These are phyloP conservation scores for Leptopterna dolabrata DNA, from an alignment of 2,888 invertebrate species.

Conservation along the genomic window DNA sequence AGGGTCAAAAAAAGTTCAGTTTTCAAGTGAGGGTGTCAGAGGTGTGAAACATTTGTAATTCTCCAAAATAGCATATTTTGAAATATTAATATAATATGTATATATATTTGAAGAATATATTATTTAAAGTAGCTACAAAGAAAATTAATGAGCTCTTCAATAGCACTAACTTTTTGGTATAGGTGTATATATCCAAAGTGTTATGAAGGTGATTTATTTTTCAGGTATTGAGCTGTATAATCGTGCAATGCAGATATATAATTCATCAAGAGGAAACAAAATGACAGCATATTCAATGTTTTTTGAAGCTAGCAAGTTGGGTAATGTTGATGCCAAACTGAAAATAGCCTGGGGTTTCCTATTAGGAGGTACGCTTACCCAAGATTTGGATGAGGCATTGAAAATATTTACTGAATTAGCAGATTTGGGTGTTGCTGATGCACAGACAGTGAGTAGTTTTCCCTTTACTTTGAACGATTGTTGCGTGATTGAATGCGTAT, in stretches of 20 bases:
- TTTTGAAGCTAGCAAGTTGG: slow-evolving; percentile 81
- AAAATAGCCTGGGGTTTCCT: slow-evolving; percentile 89
- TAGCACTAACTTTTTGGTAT: too few relatives aligned
- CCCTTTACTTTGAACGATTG: not conserved
- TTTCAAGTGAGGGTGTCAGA: too few relatives aligned
- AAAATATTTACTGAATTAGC: slow-evolving; percentile 81
- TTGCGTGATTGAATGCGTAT: too few relatives aligned
- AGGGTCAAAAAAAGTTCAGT: too few relatives aligned
- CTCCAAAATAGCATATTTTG: too few relatives aligned
- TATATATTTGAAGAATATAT: too few relatives aligned
- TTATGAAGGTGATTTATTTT: too few relatives aligned
- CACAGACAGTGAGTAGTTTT: slow-evolving; percentile 77
- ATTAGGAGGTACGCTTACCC: slow-evolving; percentile 82
- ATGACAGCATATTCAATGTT: slow-evolving; percentile 81
- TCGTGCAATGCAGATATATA: slow-evolving; percentile 76
- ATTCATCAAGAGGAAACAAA: slow-evolving; percentile 79
- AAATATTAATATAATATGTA: too few relatives aligned
- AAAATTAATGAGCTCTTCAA: too few relatives aligned
- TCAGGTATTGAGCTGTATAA: slow-evolving; percentile 74
- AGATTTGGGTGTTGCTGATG: slow-evolving; percentile 83
- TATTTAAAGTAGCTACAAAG: too few relatives aligned
- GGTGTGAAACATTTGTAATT: too few relatives aligned
- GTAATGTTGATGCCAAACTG: slow-evolving; percentile 85
- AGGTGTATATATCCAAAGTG: too few relatives aligned
- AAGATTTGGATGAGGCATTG: slow-evolving; percentile 82